Evolutionary conservation across 2,113 vertebrate genomes (phyloP).

Genomic region (Pluvialis apricaria): DNA sequence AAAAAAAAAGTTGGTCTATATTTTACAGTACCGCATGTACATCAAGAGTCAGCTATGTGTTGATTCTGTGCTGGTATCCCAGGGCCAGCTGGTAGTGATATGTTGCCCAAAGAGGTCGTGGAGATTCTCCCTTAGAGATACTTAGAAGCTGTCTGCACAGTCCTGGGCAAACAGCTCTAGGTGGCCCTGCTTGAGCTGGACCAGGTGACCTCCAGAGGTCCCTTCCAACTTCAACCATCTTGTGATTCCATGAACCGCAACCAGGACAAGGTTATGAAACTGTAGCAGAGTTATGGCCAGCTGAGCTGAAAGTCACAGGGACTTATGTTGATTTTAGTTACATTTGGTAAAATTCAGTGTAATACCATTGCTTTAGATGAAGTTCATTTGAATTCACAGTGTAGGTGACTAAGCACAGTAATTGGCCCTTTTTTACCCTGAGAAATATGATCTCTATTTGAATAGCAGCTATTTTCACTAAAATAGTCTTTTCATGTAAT

Average conservation of each 20-base stretch:
- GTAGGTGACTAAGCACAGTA: constrained; percentile 23
- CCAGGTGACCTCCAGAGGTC: not conserved
- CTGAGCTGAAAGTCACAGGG: not conserved
- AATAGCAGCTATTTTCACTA: constrained; percentile 34
- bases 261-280: not conserved
- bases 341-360: not conserved
- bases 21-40: not conserved
- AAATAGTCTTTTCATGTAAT: constrained; percentile 38
- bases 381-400: constrained; percentile 25
- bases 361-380: not conserved
- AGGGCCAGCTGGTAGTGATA: not conserved
- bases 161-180: not conserved
- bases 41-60: not conserved
- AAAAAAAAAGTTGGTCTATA: too few relatives aligned
- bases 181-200: not conserved
- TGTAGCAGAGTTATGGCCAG: not conserved
- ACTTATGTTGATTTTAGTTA: not conserved
- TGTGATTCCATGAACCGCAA: not conserved
- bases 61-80: not conserved
- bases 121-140: not conserved
- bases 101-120: not conserved
- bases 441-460: constrained; percentile 13
- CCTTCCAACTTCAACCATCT: not conserved
- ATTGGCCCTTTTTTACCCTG: not conserved
- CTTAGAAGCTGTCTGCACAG: not conserved